Conservation (phyloP, 2,113 vertebrate species). For the Gorsachius goisagi region DNA sequence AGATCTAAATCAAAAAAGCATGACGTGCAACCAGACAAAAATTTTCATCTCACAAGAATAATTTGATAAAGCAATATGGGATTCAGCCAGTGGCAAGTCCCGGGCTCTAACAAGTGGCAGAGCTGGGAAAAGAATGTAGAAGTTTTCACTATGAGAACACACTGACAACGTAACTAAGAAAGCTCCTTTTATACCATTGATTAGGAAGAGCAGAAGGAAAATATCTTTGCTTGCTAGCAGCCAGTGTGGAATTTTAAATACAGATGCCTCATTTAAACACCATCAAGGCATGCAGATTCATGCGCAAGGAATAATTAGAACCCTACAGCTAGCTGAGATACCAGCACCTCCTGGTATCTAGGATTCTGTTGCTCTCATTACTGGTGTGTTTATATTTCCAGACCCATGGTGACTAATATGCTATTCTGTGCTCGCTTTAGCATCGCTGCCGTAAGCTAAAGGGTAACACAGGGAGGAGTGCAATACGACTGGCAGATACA, state of each 20-base stretch:
- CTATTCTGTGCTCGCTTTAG: background rate
- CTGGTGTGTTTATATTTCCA: background rate
- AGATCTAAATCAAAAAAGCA: background rate
- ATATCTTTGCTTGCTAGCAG: background rate
- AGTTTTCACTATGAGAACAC: background rate
- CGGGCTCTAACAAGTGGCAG: background rate
- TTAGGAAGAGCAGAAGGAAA: background rate
- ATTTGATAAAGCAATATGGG: background rate
- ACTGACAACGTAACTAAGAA: background rate
- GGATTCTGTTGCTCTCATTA: background rate
- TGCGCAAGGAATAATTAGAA: background rate
- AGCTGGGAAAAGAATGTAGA: background rate
- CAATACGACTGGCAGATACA: background rate
- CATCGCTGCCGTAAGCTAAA: background rate
- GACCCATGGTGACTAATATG: background rate
- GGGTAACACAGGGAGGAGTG: background rate
- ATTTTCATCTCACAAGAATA: background rate
- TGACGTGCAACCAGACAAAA: background rate
- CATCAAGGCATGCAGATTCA: background rate
- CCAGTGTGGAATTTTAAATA: background rate
- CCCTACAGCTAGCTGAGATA: background rate
- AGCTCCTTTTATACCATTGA: background rate
- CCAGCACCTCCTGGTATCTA: background rate
- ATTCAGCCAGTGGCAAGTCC: background rate
- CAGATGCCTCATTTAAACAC: background rate